A percentile compares a stretch with the other conserved stretches of the same genome.
Evolutionary conservation across 2,888 invertebrate genomes (phyloP).

Genomic region (Drosophila merina): DNA sequence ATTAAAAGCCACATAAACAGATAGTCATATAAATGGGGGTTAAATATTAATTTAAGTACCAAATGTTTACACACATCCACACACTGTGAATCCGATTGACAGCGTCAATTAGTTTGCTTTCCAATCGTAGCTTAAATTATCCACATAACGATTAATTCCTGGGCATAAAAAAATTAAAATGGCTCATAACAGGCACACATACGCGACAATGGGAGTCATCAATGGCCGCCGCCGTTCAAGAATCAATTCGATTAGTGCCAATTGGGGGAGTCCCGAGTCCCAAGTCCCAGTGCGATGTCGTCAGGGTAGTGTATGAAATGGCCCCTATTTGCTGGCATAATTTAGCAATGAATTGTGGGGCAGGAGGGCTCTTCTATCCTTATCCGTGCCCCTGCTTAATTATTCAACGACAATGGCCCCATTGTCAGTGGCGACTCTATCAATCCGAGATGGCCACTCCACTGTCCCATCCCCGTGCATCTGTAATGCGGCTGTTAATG

Average conservation of each 20-base stretch:
- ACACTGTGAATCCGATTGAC: conserved; percentile 8
- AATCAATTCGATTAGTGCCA: conserved; percentile 46
- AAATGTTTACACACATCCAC: conserved; percentile 28
- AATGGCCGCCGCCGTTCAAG: conserved; percentile 18
- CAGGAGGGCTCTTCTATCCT: conserved; percentile 10
- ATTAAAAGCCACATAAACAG: background rate
- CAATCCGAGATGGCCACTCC: conserved; percentile 37
- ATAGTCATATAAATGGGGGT: conserved; percentile 9
- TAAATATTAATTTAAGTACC: conserved; percentile 24
- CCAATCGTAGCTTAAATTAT: conserved; percentile 8
- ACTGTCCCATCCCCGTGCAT: conserved; percentile 35
- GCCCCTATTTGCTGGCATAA: conserved; percentile 48
- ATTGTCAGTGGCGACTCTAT: conserved; percentile 45
- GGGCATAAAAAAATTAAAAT: conserved; percentile 23
- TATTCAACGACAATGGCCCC: conserved; percentile 42
- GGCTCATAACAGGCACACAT: background rate
- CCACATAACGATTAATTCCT: conserved; percentile 23
- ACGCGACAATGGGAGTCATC: conserved; percentile 3
- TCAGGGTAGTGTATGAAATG: conserved; percentile 22
- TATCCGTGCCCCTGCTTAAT: conserved; percentile 41
- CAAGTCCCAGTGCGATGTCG: conserved; percentile 11
- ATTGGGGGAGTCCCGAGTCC: conserved; percentile 4
- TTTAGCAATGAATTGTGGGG: conserved; percentile 53
- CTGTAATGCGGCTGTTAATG: conserved; percentile 74
- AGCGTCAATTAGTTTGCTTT: conserved; percentile 29